Percentiles rank a stretch among this genome's conserved stretches.
These are phyloP conservation scores for Gnathonemus longibarbis DNA, from an alignment of 2,113 vertebrate species.

Conservation along the genomic window DNA sequence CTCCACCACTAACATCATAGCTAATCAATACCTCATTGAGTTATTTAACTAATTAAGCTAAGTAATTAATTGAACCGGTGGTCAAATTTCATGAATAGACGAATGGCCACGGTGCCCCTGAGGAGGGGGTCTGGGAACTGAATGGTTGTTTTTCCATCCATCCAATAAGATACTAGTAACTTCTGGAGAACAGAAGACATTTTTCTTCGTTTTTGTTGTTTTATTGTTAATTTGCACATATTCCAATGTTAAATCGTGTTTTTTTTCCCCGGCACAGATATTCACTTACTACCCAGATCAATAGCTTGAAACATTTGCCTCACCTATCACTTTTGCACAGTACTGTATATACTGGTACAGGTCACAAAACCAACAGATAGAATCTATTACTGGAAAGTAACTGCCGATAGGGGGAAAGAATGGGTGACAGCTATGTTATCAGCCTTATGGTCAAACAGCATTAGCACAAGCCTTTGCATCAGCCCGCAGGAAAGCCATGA, in stretches of 20 bases:
- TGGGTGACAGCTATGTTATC: conserved; percentile 6
- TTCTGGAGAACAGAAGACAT: not conserved
- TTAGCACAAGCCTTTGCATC: conserved; percentile 41
- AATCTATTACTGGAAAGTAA: not conserved
- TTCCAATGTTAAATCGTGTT: too few species aligned
- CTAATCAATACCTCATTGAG: not conserved
- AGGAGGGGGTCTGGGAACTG: not conserved
- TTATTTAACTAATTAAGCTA: not conserved
- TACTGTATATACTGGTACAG: not conserved
- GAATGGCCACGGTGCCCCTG: not conserved
- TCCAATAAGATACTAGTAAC: not conserved
- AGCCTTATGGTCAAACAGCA: not conserved
- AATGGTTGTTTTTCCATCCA: not conserved
- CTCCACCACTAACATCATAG: not conserved
- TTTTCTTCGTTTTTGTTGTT: not conserved
- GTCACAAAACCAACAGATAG: not conserved
- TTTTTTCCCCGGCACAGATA: not conserved
- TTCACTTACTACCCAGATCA: not conserved
- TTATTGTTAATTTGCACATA: not conserved
- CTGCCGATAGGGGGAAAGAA: not conserved
- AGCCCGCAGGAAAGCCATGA: conserved; percentile 37
- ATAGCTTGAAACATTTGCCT: not conserved
- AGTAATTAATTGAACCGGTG: not conserved
- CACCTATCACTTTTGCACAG: not conserved
- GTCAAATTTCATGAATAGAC: not conserved